Evolutionary conservation across 2,797 vertebrate species (phyloP).

Genomic region (Muraenolepis orangiensis): DNA sequence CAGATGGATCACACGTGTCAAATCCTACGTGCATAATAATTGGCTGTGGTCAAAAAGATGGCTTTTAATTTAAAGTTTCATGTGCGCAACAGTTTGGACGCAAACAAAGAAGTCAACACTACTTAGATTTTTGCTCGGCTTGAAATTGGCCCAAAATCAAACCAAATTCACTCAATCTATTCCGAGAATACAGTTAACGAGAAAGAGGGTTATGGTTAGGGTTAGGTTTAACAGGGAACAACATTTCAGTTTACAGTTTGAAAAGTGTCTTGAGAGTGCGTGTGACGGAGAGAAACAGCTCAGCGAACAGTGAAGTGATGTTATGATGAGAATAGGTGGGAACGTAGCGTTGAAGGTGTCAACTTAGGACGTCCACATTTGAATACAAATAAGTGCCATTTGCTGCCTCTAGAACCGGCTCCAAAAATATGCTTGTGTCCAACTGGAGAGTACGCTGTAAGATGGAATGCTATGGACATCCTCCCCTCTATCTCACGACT

Average conservation of each 20-base stretch:
- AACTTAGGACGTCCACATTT: background rate
- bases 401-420: background rate
- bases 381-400: background rate
- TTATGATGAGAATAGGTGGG: background rate
- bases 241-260: background rate
- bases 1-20: constrained; percentile 43
- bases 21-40: background rate
- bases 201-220: background rate
- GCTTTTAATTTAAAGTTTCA: too few relatives aligned
- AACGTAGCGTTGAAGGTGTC: background rate
- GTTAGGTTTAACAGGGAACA: too few relatives aligned
- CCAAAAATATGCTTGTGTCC: background rate
- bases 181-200: background rate
- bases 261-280: too few relatives aligned
- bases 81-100: too few relatives aligned
- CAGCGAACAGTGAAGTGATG: too few relatives aligned
- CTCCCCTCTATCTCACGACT: too few relatives aligned
- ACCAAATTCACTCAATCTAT: background rate
- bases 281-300: background rate
- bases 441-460: background rate
- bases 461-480: too few relatives aligned
- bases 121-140: background rate
- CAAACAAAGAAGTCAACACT: background rate
- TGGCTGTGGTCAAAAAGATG: background rate
- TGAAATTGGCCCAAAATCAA: background rate